These are phyloP conservation scores for Battus philenor DNA, from an alignment of 1,140 invertebrate species.

Conservation along the genomic window DNA sequence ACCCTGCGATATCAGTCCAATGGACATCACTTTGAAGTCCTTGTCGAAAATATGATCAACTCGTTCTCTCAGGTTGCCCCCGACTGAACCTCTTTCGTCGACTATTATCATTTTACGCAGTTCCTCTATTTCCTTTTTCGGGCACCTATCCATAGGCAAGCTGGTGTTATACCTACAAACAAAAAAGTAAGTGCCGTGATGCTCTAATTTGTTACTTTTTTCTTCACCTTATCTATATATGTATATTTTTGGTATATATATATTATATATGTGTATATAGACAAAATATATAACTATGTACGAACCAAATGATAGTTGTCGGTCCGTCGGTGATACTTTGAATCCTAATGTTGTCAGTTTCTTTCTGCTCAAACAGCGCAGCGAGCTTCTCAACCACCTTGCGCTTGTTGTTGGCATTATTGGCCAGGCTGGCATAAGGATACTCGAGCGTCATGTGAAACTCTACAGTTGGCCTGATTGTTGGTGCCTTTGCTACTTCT, in stretches of 20 bases:
- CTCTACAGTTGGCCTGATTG: slow-evolving; percentile 76
- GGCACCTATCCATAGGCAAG: slow-evolving; percentile 80
- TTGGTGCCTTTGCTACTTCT: slow-evolving; percentile 78
- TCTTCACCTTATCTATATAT: no score
- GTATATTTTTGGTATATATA: no score
- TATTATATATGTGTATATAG: neutral
- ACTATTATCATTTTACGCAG: slow-evolving; percentile 83
- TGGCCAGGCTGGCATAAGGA: slow-evolving; percentile 83
- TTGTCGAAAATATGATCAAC: slow-evolving; percentile 84
- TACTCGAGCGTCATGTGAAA: slow-evolving; percentile 88
- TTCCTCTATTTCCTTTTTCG: slow-evolving; percentile 83
- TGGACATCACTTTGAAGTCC: slow-evolving; percentile 86
- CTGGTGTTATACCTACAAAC: slow-evolving; percentile 69
- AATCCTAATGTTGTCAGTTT: slow-evolving; percentile 84
- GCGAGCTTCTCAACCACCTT: slow-evolving; percentile 88
- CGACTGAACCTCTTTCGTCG: slow-evolving; percentile 68
- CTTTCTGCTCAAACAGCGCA: slow-evolving; percentile 84
- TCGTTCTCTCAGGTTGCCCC: slow-evolving; percentile 77
- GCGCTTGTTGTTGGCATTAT: slow-evolving; percentile 81
- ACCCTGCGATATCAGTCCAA: slow-evolving; percentile 82
- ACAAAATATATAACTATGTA: neutral
- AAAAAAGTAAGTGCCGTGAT: neutral
- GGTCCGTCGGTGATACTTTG: slow-evolving; percentile 78
- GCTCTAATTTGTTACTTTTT: no score
- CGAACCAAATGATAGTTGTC: slow-evolving; percentile 84